Evolutionary conservation across 1,140 invertebrate species (phyloP).

Genomic region (Littorina saxatilis): DNA sequence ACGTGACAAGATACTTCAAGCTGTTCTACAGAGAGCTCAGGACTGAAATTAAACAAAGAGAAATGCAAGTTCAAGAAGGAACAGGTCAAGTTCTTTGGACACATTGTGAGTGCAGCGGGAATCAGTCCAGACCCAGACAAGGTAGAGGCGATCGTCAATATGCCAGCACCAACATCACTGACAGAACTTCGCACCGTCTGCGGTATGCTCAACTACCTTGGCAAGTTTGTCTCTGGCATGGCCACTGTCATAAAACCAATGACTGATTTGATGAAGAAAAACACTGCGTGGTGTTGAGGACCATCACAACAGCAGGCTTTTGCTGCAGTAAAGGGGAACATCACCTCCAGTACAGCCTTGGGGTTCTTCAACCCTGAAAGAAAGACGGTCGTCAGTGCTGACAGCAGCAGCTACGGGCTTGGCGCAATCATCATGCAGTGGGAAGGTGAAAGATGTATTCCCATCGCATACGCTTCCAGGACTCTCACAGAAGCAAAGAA

Average conservation of each 20-base stretch:
- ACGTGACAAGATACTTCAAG: conserved; percentile 50
- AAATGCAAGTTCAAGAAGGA: conserved; percentile 69
- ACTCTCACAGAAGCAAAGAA: conserved; percentile 67
- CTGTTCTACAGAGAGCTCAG: conserved; percentile 56
- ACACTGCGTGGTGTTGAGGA: conserved; percentile 40
- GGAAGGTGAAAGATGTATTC: conserved; percentile 24
- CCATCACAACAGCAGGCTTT: conserved; percentile 36
- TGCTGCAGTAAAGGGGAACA: conserved; percentile 32
- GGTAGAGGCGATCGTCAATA: conserved; percentile 46
- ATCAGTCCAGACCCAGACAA: conserved; percentile 69
- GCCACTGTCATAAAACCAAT: conserved; percentile 42
- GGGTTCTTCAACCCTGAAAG: conserved; percentile 44
- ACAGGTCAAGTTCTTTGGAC: conserved; percentile 42
- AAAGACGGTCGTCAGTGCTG: conserved; percentile 43
- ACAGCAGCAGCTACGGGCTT: conserved; percentile 51
- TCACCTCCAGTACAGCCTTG: conserved; percentile 38
- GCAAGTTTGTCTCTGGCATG: conserved; percentile 39
- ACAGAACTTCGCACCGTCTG: conserved; percentile 6
- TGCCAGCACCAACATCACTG: conserved; percentile 61
- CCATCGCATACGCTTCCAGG: conserved; percentile 51
- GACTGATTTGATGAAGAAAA: conserved; percentile 39
- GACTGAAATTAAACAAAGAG: conserved; percentile 65
- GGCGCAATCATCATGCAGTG: conserved; percentile 47
- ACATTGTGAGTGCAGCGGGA: conserved; percentile 22
- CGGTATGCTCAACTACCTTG: conserved; percentile 42